Base-by-base conservation (phyloP, 2,113 vertebrate species). In the Antigone vipio region DNA sequence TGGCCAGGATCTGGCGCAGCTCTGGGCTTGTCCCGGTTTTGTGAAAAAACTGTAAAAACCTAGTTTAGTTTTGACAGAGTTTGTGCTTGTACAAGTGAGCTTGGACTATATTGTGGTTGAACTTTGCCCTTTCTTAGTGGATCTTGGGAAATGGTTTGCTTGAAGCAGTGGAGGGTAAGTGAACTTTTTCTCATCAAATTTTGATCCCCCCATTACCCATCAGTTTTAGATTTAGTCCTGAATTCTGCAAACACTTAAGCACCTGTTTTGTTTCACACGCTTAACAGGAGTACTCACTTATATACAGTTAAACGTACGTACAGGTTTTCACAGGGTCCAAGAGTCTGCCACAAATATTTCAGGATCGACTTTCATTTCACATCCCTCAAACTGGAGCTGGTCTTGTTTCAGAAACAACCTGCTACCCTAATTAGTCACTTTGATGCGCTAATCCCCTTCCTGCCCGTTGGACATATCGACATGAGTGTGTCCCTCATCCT, bases 161-260 rank as follows among this genome's bases (percentile, higher is more conserved):
- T 38, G 17, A 74, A 85, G 67, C 71, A 40, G 34, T 62, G 72
- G 38, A 44, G 72, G 56, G 42, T 30, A 16, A 78, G 60, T 56
- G 71, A 69, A 50, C 22, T 82, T n/a, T 26, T 2, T 76, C n/a
- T 82, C 49, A 17, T 85, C 79, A n/a, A 12, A 10, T 80, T 30
- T 12, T 69, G 53, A 55, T 55, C 45, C 23, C n/a, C 6, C 50
- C 29, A 6, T 71, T 74, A 34, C 45, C 87, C 78, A 62, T 47
- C 67, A 9, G 92, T 24, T 92, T 96, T 29, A 50, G 78, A 74
- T 94, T 93, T 74, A 86, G 67, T 22, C 38, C 75, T 52, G 78
- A 75, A 14, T 52, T 55, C 96, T 96, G 83, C 92, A 77, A 90
- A 52, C 85, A 77, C 93, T 96, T 77, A 21, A 67, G 75, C 63